phyloP scores from a whole-genome alignment of 2,888 invertebrate genomes.

The Cheiracanthium punctorium region DNA sequence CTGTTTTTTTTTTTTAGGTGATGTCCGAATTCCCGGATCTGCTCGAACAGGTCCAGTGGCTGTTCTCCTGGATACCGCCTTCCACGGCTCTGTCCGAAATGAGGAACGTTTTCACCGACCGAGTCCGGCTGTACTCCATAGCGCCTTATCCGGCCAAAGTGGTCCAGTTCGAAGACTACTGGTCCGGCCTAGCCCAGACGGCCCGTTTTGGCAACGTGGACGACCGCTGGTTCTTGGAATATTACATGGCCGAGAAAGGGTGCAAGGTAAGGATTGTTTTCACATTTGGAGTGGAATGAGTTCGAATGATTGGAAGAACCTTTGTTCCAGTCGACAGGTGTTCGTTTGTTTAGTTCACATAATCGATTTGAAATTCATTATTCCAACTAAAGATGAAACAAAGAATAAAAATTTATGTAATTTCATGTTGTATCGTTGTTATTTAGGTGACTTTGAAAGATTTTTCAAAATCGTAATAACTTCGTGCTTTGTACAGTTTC shows the following conservation, averaged over 20 bases:
- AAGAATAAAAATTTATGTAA: too few species aligned
- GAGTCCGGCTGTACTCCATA: constrained; percentile 44
- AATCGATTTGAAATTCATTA: too few species aligned
- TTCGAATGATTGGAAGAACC: too few species aligned
- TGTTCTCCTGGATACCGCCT: constrained; percentile 66
- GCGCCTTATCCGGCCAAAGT: constrained; percentile 59
- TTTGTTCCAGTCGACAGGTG: too few species aligned
- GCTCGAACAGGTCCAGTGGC: constrained; percentile 50
- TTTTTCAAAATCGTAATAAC: too few species aligned
- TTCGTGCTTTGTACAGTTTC: too few species aligned
- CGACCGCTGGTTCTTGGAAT: constrained; percentile 73
- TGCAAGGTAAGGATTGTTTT: constrained; percentile 58
- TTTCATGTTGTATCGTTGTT: too few species aligned
- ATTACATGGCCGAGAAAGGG: constrained; percentile 62
- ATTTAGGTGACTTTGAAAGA: too few species aligned
- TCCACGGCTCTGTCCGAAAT: constrained; percentile 15
- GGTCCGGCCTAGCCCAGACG: constrained; percentile 48
- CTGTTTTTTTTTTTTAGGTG: constrained; percentile 23
- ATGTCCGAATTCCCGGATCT: constrained; percentile 59
- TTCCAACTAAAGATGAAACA: too few species aligned
- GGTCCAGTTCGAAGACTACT: constrained; percentile 58
- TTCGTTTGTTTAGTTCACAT: too few species aligned
- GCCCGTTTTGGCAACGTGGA: constrained; percentile 69
- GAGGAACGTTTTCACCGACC: neutral
- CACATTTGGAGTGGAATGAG: too few species aligned